phyloP scores from a whole-genome alignment of 2,888 invertebrate genomes.

The Scaptomyza flava region DNA sequence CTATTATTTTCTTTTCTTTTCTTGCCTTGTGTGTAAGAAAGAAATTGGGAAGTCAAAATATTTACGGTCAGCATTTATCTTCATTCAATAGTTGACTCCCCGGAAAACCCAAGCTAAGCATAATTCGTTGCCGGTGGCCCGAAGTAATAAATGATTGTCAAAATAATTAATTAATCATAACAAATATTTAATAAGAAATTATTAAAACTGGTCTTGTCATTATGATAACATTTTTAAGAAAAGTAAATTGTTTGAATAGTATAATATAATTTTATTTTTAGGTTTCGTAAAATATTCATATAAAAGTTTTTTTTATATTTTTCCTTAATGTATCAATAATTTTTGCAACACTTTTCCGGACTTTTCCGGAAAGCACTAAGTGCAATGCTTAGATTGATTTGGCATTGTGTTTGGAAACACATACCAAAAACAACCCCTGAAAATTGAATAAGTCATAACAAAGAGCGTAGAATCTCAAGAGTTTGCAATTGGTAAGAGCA shows the following conservation, averaged over 20 bases:
- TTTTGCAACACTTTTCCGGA: background rate
- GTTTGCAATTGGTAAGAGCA: too few relatives aligned
- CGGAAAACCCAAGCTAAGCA: constrained; percentile 35
- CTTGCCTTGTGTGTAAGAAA: constrained; percentile 34
- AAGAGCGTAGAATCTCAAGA: too few relatives aligned
- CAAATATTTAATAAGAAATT: constrained; percentile 10
- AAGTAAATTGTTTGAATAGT: background rate
- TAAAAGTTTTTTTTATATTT: too few relatives aligned
- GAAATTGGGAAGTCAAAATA: constrained; percentile 65
- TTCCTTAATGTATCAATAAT: too few relatives aligned
- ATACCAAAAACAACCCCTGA: constrained; percentile 23
- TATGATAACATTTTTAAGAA: background rate
- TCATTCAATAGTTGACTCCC: constrained; percentile 34
- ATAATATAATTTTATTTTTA: background rate
- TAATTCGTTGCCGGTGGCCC: constrained; percentile 10
- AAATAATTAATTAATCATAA: constrained; percentile 23
- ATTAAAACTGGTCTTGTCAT: background rate
- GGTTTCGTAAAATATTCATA: background rate
- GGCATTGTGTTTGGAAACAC: background rate
- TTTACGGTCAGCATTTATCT: constrained; percentile 75
- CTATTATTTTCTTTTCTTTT: constrained; percentile 7
- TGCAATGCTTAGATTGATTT: constrained; percentile 3
- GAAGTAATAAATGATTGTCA: constrained; percentile 33
- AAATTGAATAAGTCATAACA: constrained; percentile 10
- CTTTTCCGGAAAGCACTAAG: background rate